Evolutionary conservation across 2,888 invertebrate genomes (phyloP), one percentile per base, ranked within the genome.

Genomic region (Candidula unifasciata): DNA sequence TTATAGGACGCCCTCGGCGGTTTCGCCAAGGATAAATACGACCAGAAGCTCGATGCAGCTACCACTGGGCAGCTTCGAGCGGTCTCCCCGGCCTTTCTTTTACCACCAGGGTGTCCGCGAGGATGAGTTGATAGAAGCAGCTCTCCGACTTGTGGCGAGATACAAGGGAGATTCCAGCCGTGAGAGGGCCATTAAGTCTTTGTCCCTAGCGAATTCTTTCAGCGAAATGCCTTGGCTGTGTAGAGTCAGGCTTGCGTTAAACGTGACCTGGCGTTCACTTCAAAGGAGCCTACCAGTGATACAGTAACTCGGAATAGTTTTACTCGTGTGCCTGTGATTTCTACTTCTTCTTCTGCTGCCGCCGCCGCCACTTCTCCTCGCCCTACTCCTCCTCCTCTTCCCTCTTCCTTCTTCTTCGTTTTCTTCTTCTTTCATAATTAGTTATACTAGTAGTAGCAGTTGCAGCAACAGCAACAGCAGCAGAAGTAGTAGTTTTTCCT

Each of bases 191-290:
- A 90, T 92, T 30, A 90, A 90, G 85, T 92, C 93, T n/a, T 87
- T 93, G 82, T 89, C 91, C 10, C 91, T 93, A n/a, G 93, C 93
- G 16, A 92, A 91, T 87, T 89, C 90, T 21, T 93, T 93, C 88
- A 90, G 90, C 76, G 93, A 93, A 79, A 93, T 93, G 86, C 92
- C 93, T 3, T 93, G 93, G 93, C 87, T 93, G 44, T 88, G 90
- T 77, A 92, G 92, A 81, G 91, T 93, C 13, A 88, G 92, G 10
- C 91, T 93, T 89, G 93, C 93, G 2, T 90, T 93, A 89, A 87
- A 88, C 54, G 87, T 93, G 37, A 91, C 92, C 64, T 86, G 90
- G 27, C 90, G 90, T 54, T 91, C 92, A 0, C 89, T 93, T 37
- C 91, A 90, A 83, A 87, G 91, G 16, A 89, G 88, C 52, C 87